These are phyloP conservation scores for Parazoanthus atlanticus DNA, from an alignment of 92 coral and sea anemone genomes.

Conservation along the genomic window DNA sequence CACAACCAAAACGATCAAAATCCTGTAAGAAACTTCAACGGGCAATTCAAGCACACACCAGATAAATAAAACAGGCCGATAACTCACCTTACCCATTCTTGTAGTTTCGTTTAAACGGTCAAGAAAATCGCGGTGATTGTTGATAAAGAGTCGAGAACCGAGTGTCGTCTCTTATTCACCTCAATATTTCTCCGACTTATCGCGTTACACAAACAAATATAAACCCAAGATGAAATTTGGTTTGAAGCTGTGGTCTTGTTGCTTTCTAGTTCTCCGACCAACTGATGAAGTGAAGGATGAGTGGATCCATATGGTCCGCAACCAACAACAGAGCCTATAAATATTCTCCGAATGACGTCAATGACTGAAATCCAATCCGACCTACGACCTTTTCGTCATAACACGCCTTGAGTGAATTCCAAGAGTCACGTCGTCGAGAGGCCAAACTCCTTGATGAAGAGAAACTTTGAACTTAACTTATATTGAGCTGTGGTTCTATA, in stretches of 20 bases:
- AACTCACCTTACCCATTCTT: constrained; percentile 41
- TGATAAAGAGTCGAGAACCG: background rate
- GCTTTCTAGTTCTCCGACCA: background rate
- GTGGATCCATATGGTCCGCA: background rate
- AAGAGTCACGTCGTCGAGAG: background rate
- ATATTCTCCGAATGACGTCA: constrained; percentile 31
- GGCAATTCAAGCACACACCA: background rate
- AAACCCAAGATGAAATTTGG: background rate
- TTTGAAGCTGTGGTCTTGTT: background rate
- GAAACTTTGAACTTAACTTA: background rate
- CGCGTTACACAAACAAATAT: background rate
- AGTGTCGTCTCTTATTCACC: background rate
- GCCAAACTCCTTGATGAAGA: background rate
- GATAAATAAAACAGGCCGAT: background rate
- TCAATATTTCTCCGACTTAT: background rate
- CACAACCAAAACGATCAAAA: too few relatives aligned
- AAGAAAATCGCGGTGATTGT: background rate
- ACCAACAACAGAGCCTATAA: constrained; percentile 20
- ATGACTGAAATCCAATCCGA: constrained; percentile 14
- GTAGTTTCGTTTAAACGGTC: background rate
- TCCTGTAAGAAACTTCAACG: too few relatives aligned
- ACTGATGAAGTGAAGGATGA: constrained; percentile 18
- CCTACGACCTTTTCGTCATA: constrained; percentile 29
- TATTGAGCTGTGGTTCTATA: background rate
- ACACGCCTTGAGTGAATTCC: constrained; percentile 27